Evolutionary conservation across 2,888 invertebrate species (phyloP).

Genomic region (Thyatira batis): DNA sequence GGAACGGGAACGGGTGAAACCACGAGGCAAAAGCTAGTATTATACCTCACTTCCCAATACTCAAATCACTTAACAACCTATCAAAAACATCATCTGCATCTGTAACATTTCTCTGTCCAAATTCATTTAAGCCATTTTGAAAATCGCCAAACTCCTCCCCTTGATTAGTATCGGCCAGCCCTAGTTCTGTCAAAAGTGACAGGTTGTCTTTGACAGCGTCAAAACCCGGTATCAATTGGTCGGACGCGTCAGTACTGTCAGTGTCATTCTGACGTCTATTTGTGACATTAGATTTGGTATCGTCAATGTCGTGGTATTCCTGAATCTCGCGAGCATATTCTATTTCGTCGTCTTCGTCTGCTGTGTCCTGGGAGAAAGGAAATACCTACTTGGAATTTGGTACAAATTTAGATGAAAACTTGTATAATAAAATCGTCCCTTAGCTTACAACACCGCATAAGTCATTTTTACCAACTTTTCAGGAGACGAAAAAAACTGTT

Average conservation of each 20-base stretch:
- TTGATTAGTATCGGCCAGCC: constrained; percentile 75
- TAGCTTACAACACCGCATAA: too few species aligned
- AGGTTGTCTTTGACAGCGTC: constrained; percentile 59
- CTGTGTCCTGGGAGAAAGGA: constrained; percentile 57
- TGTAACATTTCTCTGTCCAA: constrained; percentile 40
- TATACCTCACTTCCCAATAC: constrained; percentile 45
- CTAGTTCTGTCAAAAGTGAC: constrained; percentile 80
- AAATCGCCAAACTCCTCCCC: constrained; percentile 70
- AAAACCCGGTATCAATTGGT: constrained; percentile 64
- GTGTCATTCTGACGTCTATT: constrained; percentile 64
- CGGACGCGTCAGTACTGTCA: constrained; percentile 57
- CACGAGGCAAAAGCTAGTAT: too few species aligned
- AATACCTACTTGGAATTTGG: background rate
- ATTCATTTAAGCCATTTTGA: constrained; percentile 65
- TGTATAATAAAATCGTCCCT: too few species aligned
- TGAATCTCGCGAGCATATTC: constrained; percentile 74
- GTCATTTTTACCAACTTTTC: too few species aligned
- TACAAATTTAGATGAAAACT: too few species aligned
- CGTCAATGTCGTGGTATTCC: constrained; percentile 71
- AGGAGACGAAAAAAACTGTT: too few species aligned
- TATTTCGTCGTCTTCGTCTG: constrained; percentile 82
- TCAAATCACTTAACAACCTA: constrained; percentile 67
- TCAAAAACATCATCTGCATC: constrained; percentile 70
- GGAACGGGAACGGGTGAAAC: too few species aligned
- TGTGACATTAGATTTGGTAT: constrained; percentile 62